Conservation (phyloP, 2,113 vertebrate species). For the Tiliqua scincoides region DNA sequence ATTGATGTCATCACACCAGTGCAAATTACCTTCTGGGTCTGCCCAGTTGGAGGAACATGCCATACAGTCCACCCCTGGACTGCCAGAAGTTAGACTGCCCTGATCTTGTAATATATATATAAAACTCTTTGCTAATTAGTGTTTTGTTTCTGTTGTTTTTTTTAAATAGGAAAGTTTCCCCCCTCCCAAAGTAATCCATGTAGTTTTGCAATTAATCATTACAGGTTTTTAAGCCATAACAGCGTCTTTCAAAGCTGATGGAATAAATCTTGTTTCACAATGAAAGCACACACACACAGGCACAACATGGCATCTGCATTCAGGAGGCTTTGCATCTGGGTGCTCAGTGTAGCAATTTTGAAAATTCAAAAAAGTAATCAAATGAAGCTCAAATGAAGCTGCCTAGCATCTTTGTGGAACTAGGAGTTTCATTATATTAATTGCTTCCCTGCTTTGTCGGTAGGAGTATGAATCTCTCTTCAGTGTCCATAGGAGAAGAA, state of each 20-base stretch:
- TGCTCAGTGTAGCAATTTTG: not conserved
- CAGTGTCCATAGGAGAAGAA: constrained; percentile 10
- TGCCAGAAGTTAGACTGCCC: no score
- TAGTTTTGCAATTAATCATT: not conserved
- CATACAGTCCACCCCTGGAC: no score
- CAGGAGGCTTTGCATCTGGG: fast-evolving
- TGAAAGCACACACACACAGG: not conserved
- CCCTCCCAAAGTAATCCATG: not conserved
- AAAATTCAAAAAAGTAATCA: constrained; percentile 16
- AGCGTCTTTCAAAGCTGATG: not conserved
- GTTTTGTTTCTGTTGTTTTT: no score
- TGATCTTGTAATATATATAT: no score
- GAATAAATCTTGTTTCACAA: not conserved
- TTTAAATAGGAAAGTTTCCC: not conserved
- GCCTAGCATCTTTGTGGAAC: constrained; percentile 33
- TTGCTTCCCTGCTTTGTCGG: constrained; percentile 52
- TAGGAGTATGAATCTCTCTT: constrained; percentile 27
- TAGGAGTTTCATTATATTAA: constrained; percentile 37
- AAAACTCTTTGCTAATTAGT: not conserved
- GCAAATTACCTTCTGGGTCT: no score
- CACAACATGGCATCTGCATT: fast-evolving
- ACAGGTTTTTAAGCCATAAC: not conserved
- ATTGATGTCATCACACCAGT: no score
- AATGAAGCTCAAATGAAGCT: constrained; percentile 50
- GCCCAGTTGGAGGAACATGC: no score